phyloP scores from a whole-genome alignment of 2,113 vertebrate genomes.

The Myanophis thanlyinensis region DNA sequence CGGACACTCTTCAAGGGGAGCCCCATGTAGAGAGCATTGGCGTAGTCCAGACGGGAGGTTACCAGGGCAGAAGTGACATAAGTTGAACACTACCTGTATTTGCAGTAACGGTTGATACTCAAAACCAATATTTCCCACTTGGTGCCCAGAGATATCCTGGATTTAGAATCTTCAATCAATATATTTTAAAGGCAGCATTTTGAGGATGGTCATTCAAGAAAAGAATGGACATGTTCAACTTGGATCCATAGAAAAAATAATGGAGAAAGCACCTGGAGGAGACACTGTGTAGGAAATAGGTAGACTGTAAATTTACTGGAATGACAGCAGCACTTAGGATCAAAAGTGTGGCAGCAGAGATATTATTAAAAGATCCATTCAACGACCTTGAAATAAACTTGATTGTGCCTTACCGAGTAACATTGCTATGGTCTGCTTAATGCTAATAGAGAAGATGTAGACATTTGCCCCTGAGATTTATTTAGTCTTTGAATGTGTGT shows the following conservation, averaged over 20 bases:
- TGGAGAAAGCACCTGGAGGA: background rate
- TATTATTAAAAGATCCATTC: background rate
- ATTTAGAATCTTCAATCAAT: background rate
- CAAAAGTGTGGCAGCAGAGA: background rate
- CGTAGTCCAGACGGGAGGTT: no score
- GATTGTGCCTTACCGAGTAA: background rate
- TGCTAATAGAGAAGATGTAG: background rate
- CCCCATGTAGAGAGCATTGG: no score
- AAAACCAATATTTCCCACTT: background rate
- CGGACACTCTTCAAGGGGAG: no score
- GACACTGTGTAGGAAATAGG: background rate
- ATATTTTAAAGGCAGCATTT: background rate
- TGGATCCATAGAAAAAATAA: background rate
- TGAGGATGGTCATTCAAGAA: background rate
- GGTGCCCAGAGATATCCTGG: background rate
- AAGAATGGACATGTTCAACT: background rate
- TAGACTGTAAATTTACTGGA: background rate
- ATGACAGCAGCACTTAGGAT: background rate
- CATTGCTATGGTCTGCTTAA: background rate
- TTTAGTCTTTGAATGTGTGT: background rate
- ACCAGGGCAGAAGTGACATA: no score
- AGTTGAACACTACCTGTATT: background rate
- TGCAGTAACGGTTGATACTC: background rate
- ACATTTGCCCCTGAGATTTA: background rate
- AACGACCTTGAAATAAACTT: background rate